Base-by-base conservation (phyloP, 2,888 invertebrate species). In the Amphipoea lucens region DNA sequence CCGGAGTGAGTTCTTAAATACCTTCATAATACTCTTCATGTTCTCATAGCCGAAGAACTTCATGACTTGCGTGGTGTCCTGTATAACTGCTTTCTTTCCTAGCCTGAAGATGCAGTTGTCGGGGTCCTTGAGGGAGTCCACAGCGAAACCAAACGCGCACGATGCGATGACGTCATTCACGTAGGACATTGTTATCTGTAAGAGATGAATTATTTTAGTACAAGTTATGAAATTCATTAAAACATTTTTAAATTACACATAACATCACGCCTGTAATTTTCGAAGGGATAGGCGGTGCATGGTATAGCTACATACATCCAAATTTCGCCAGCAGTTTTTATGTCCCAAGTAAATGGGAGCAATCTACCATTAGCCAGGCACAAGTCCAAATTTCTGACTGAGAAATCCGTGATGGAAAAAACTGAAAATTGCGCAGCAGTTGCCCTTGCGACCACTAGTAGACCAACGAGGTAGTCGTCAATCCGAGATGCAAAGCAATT, bases 81-180 rank as follows among this genome's bases (percentile, higher is more conserved):
- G 94, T 1, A 93, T 88, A 0, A 94, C 89, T 0, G 94, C 94
- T 23, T 91, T 93, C 92, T 95, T 93, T 0, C 96, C 97, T 66
- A 95, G 93, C 62, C 91, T 87, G 91, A 95, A 97, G 88, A 97
- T 97, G 77, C 95, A 93, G 89, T 97, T 97, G 29, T 95, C 90
- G 0, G 93, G 94, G 1, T 97, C 93, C 68, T 93, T 91, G 14
- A 97, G 90, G 0, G 97, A 97, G 90, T 97, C 94, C 65, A 96
- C 96, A 2, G 95, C 93, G 79, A 97, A 93, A 0, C 97, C 97
- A 80, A 97, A 97, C 0, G 97, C 97, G 23, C 95, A 94, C 0
- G 96, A 96, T 0, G 97, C 97, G 83, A 97, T 97, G 5, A 97
- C 97, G 87, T 97, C 97, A 82, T 96, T 97, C 51, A 97, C 94